phyloP scores from a whole-genome alignment of 2,888 invertebrate species.

The Drosophila koepferae region DNA sequence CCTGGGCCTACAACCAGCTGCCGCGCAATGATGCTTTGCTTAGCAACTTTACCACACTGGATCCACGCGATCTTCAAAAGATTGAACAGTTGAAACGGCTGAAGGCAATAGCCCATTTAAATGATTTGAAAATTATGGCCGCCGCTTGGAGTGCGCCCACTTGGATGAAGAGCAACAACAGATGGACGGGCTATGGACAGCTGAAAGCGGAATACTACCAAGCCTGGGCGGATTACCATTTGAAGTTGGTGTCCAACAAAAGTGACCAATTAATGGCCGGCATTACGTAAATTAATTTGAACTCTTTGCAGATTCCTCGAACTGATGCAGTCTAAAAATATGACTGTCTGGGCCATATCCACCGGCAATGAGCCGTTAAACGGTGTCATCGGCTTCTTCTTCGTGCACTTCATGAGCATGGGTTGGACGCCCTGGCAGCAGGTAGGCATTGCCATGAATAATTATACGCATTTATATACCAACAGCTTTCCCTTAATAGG shows the following conservation, averaged over 20 bases:
- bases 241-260: constrained; percentile 86
- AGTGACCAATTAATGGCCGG: constrained; percentile 1
- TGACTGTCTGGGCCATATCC: constrained; percentile 93
- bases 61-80: constrained; percentile 81
- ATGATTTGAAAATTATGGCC: constrained; percentile 81
- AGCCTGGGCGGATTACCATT: constrained; percentile 92
- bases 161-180: constrained; percentile 90
- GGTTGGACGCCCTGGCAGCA: constrained; percentile 90
- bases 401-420: constrained; percentile 90
- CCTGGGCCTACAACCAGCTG: constrained; percentile 92
- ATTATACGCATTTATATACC: constrained; percentile 2
- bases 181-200: constrained; percentile 87
- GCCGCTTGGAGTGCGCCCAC: constrained; percentile 89
- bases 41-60: constrained; percentile 87
- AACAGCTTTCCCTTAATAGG: constrained; percentile 82
- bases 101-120: constrained; percentile 60
- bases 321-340: constrained; percentile 89
- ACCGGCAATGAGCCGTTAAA: constrained; percentile 96
- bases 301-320: constrained; percentile 86
- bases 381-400: constrained; percentile 87
- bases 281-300: constrained; percentile 16
- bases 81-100: constrained; percentile 80
- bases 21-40: constrained; percentile 87
- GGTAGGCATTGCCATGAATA: constrained; percentile 71
- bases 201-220: constrained; percentile 89